Conservation (phyloP, 2,113 vertebrate genomes). For the Megaleporinus macrocephalus region DNA sequence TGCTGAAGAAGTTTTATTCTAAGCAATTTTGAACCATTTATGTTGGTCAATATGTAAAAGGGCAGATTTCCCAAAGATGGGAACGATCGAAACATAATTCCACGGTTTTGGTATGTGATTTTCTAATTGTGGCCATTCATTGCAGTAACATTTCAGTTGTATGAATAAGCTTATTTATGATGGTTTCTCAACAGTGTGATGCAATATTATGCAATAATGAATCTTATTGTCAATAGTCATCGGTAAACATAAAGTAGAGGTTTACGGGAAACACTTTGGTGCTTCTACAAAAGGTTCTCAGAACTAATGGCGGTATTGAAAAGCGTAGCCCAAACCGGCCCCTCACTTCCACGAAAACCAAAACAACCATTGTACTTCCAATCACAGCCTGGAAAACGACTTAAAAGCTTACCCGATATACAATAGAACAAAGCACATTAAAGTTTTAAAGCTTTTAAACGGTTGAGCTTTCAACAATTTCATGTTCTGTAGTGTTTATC, state of each 20-base stretch:
- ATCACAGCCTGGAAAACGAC: not conserved
- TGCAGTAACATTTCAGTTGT: too few relatives aligned
- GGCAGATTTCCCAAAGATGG: too few relatives aligned
- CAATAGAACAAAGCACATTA: constrained; percentile 11
- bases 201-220: not conserved
- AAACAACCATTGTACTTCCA: not conserved
- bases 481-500: constrained; percentile 19
- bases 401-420: not conserved
- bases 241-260: not conserved
- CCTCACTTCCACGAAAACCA: not conserved
- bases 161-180: not conserved
- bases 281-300: not conserved
- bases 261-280: not conserved
- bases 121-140: too few relatives aligned
- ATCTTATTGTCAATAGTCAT: not conserved
- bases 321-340: not conserved
- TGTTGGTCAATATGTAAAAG: too few relatives aligned
- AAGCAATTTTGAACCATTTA: too few relatives aligned
- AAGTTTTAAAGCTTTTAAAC: constrained; percentile 30
- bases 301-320: not conserved
- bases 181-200: not conserved
- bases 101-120: too few relatives aligned
- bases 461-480: constrained; percentile 8
- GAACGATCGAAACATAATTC: too few relatives aligned
- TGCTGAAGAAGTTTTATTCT: too few relatives aligned